Base-by-base conservation (phyloP, 2,888 invertebrate genomes). In the Synergus japonicus region DNA sequence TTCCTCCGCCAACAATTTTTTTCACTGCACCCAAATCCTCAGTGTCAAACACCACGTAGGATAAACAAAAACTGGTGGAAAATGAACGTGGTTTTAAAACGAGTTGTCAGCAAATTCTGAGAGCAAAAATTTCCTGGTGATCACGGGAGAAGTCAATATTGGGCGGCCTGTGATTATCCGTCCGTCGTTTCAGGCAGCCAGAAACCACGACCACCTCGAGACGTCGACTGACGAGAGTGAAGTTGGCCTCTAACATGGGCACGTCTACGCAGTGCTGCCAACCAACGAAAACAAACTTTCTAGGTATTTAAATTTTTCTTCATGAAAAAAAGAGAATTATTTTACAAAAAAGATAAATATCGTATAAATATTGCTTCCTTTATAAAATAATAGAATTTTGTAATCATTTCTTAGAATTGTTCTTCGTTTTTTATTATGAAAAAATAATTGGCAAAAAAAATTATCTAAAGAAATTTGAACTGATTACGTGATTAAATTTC, bases 1-100 rank as follows among this genome's bases (percentile, higher is more conserved):
- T 76, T 63, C 78, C 60, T 65, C 3, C 41, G 41, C 41, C 76
- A 64, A 60, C 43, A 41, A 29, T 54, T 60, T 63, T 64, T 76
- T 76, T 65, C 49, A 73, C 49, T 54, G 54, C 54, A 54, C 54
- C 37, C 41, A 69, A 46, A 65, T 37, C 18, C 13, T 22, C 22
- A 49, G 46, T 69, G 13, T 60, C 18, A 8, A 37, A 37, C n/a
- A 7, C 44, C 15, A n/a, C 9, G n/a, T 5, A 37, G 49, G 4
- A 3, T 18, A 29, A 46, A 69, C 49, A 15, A 69, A 37, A 49
- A 15, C 44, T 22, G 46, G 1, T n/a, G 15, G 29, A 29, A 67
- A 22, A 5, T 67, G 4, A 13, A 29, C 15, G 12, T 13, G 2
- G 15, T 29, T 15, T 69, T 12, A 29, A 29, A 46, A 69, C 29